Conservation (phyloP, 2,797 vertebrate species). For the Orientallactaga sibirica region DNA sequence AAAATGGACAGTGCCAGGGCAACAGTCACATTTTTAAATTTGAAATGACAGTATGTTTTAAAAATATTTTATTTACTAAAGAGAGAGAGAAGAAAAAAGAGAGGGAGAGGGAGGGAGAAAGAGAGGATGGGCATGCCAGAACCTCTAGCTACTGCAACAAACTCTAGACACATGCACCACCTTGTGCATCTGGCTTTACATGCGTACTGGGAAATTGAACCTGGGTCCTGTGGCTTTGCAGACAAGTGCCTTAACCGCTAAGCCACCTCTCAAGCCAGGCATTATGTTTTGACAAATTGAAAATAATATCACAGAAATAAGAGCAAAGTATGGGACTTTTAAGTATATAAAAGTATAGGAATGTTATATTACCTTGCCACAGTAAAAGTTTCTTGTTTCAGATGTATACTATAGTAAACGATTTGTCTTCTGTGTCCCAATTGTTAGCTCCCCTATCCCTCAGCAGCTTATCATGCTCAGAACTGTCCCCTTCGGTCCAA, state of each 20-base stretch:
- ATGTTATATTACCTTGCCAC: neutral
- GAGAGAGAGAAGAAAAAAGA: too few relatives aligned
- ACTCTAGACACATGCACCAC: too few relatives aligned
- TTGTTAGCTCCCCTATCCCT: neutral
- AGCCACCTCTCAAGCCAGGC: neutral
- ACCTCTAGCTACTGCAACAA: too few relatives aligned
- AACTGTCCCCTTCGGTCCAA: neutral
- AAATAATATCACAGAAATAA: constrained; percentile 35
- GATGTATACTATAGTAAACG: neutral
- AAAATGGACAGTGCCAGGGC: neutral
- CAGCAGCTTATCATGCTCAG: neutral
- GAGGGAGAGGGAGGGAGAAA: too few relatives aligned
- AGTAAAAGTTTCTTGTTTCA: neutral
- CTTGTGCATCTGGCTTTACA: too few relatives aligned
- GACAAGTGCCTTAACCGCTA: too few relatives aligned
- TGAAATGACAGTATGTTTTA: constrained; percentile 42
- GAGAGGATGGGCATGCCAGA: too few relatives aligned
- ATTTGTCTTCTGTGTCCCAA: neutral
- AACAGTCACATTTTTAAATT: neutral
- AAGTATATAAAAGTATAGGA: neutral
- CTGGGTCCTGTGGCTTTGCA: too few relatives aligned
- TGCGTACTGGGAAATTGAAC: too few relatives aligned
- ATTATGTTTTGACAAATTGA: constrained; percentile 22
- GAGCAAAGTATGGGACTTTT: neutral
- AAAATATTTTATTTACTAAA: too few relatives aligned